phyloP scores from a whole-genome alignment of 2,888 invertebrate species.

The Lithophane semibrunnea region DNA sequence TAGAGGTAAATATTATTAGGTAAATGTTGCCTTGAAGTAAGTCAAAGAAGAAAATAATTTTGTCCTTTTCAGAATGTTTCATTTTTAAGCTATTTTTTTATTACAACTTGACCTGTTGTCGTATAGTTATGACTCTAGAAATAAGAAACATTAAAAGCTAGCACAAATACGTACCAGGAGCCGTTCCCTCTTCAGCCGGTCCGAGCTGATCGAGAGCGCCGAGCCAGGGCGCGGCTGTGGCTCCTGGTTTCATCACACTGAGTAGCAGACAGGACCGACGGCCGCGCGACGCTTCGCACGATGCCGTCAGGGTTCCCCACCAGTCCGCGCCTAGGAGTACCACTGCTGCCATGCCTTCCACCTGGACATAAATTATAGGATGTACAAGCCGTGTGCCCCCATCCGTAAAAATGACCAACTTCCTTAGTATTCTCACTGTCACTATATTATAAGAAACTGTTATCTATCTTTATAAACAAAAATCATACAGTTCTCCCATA shows the following conservation, averaged over 20 bases:
- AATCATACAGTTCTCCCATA: no score
- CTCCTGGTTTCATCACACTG: conserved; percentile 95
- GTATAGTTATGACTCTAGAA: neutral
- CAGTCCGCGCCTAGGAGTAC: conserved; percentile 96
- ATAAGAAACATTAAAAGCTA: neutral
- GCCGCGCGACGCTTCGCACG: conserved; percentile 93
- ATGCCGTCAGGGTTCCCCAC: conserved; percentile 98
- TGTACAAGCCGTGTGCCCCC: neutral
- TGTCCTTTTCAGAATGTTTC: no score
- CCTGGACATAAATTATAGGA: conserved; percentile 77
- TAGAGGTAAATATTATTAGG: neutral
- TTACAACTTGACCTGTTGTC: neutral
- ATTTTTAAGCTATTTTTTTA: neutral
- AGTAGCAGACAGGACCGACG: conserved; percentile 96
- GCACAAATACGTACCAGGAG: conserved; percentile 69
- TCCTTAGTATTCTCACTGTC: neutral
- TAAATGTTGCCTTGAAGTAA: neutral
- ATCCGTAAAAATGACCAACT: neutral
- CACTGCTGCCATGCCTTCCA: conserved; percentile 97
- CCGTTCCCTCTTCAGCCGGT: conserved; percentile 90
- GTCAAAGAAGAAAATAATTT: neutral
- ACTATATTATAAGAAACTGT: neutral
- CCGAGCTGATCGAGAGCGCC: conserved; percentile 95
- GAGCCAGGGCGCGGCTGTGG: conserved; percentile 95
- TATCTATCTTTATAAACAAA: no score